Percentiles rank a stretch among this genome's conserved stretches.
phyloP scores from a whole-genome alignment of 2,113 vertebrate genomes.

The Candoia aspera region DNA sequence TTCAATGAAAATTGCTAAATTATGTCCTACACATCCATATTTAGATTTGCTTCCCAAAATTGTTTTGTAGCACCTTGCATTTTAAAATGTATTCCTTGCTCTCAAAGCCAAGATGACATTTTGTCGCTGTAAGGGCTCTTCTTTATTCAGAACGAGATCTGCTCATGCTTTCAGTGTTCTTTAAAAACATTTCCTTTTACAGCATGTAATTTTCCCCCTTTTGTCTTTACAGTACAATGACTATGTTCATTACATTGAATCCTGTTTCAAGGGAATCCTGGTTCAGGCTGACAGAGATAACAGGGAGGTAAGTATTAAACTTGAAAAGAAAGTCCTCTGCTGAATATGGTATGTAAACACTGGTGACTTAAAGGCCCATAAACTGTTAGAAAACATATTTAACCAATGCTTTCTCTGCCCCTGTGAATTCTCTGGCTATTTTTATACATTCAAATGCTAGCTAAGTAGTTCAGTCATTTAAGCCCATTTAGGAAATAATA shows the following conservation, averaged over 20 bases:
- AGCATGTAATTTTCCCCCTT: background rate
- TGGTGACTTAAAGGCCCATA: background rate
- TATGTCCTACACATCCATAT: background rate
- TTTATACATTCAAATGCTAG: background rate
- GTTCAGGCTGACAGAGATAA: slow-evolving; percentile 96
- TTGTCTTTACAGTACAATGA: slow-evolving; percentile 85
- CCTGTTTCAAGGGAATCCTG: slow-evolving; percentile 92
- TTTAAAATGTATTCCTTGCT: slow-evolving; percentile 8
- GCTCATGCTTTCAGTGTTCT: background rate
- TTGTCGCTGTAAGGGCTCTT: background rate
- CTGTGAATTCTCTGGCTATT: background rate
- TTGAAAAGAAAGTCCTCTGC: background rate
- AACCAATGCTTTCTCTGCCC: background rate
- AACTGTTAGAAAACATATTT: background rate
- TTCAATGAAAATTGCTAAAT: background rate
- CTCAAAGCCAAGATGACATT: background rate
- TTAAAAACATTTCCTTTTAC: background rate
- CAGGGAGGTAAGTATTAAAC: slow-evolving; percentile 83
- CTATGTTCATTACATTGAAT: slow-evolving; percentile 91
- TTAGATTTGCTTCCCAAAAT: background rate
- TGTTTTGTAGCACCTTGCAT: background rate
- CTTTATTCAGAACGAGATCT: background rate
- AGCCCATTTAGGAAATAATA: background rate
- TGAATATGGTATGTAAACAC: rapidly evolving
- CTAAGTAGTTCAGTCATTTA: background rate